Base-by-base conservation (phyloP, 2,113 vertebrate species). In the Drymodes brunneopygia region DNA sequence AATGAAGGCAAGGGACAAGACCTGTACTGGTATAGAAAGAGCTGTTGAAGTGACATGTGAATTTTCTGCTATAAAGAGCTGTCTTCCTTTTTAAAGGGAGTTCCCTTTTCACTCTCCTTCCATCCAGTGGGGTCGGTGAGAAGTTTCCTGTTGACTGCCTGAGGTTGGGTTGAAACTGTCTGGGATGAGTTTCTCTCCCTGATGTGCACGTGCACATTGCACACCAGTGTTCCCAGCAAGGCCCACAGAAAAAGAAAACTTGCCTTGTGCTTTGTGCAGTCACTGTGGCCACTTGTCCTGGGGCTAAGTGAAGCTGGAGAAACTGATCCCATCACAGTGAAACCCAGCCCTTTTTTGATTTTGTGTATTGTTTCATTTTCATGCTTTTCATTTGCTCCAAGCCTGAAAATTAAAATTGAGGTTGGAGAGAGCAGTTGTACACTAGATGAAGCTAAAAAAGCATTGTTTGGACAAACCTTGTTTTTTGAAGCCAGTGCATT, bases 121-220 rank as follows among this genome's bases (percentile, higher is more conserved):
- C 2, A 2, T 50, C 29, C 22, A 54, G 11, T 0, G 5, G 47
- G 24, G 45, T 58, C 51, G 83, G 2, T 71, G 35, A 66, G 51
- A 89, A 70, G 27, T 51, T 60, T 75, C 50, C 40, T 72, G 5
- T 44, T 86, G 54, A 33, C 27, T 6, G 7, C 16, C 16, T 1
- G 1, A 35, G 25, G 7, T 5, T 81, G 57, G 23, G 9, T 67
- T 72, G 66, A 71, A 92, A 45, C 44, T 0, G 1, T 15, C 12
- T 0, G 0, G 65, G 40, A 38, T 7, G 18, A 6, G 0, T 66
- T 78, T 92, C 20, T 58, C 18, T 70, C 35, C 21, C 10, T 1
- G 10, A 3, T 3, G 8, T 77, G 27, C 36, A 66, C 2, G 8
- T 2, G 2, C 7, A 48, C 10, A 3, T 35, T 56, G 54, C 40